Conservation (phyloP, 2,797 vertebrate genomes). For the Sebastes minor region DNA sequence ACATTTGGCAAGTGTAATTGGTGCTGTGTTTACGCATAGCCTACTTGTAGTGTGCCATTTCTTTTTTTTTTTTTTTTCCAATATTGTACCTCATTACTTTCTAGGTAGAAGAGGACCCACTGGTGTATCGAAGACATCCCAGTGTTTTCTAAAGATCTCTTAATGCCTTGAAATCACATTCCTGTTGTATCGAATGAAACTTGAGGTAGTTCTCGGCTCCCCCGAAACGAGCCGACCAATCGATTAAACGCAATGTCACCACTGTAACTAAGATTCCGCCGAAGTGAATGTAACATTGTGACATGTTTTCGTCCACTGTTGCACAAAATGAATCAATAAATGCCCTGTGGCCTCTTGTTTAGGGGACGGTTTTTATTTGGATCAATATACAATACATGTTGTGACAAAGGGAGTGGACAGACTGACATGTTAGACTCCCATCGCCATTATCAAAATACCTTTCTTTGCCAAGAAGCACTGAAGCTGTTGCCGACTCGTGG, state of each 20-base stretch:
- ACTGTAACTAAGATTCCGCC: slow-evolving; percentile 59
- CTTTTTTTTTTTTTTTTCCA: slow-evolving; percentile 23
- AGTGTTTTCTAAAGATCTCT: slow-evolving; percentile 61
- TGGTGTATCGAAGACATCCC: slow-evolving; percentile 46
- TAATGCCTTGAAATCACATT: slow-evolving; percentile 74
- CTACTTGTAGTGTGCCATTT: slow-evolving; percentile 71
- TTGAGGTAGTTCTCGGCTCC: slow-evolving; percentile 33
- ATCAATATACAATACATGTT: not conserved
- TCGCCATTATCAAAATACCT: not conserved
- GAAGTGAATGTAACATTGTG: slow-evolving; percentile 74
- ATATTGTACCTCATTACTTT: slow-evolving; percentile 65
- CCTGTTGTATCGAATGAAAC: slow-evolving; percentile 61
- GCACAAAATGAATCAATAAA: slow-evolving; percentile 78
- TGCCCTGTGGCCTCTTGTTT: slow-evolving; percentile 72
- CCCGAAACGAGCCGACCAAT: slow-evolving; percentile 16
- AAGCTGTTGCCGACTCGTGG: not conserved
- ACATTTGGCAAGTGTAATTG: slow-evolving; percentile 58
- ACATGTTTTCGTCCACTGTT: slow-evolving; percentile 70
- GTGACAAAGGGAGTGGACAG: not conserved
- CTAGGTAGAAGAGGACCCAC: slow-evolving; percentile 67
- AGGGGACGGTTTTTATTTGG: slow-evolving; percentile 11
- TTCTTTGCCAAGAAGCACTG: not conserved
- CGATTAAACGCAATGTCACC: slow-evolving; percentile 49
- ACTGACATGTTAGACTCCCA: not conserved
- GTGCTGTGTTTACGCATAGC: slow-evolving; percentile 67